A percentile compares a stretch with the other conserved stretches of the same genome.
Evolutionary conservation across 2,797 vertebrate species (phyloP).

Genomic region (Cryptoprocta ferox): DNA sequence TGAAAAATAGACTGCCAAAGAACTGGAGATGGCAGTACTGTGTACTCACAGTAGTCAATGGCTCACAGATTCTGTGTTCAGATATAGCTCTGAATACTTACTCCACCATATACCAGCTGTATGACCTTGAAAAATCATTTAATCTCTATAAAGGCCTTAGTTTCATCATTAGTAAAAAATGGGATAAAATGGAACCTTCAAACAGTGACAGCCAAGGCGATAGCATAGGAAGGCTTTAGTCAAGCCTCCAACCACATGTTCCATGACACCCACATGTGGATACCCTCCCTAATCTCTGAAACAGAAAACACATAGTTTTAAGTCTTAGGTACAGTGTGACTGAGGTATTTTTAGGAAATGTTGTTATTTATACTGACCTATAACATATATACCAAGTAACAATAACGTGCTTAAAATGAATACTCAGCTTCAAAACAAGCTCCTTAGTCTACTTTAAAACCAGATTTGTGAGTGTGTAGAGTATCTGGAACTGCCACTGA

Average conservation of each 20-base stretch:
- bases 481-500: not conserved
- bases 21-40: rapidly evolving
- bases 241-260: not conserved
- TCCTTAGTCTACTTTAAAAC: not conserved
- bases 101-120: not conserved
- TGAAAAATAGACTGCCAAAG: not conserved
- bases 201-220: not conserved
- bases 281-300: not conserved
- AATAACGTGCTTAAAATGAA: not conserved
- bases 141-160: not conserved
- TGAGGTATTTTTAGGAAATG: not conserved
- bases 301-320: rapidly evolving
- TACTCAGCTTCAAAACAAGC: not conserved
- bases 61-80: not conserved
- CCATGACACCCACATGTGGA: too few species aligned
- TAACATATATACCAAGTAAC: not conserved
- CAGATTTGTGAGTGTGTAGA: not conserved
- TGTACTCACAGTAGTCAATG: too few species aligned
- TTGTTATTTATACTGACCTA: not conserved
- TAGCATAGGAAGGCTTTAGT: not conserved
- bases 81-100: not conserved
- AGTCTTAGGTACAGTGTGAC: not conserved
- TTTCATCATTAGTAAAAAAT: not conserved
- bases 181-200: not conserved
- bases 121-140: not conserved